phyloP scores from a whole-genome alignment of 2,113 vertebrate species.

The Megalops atlanticus region DNA sequence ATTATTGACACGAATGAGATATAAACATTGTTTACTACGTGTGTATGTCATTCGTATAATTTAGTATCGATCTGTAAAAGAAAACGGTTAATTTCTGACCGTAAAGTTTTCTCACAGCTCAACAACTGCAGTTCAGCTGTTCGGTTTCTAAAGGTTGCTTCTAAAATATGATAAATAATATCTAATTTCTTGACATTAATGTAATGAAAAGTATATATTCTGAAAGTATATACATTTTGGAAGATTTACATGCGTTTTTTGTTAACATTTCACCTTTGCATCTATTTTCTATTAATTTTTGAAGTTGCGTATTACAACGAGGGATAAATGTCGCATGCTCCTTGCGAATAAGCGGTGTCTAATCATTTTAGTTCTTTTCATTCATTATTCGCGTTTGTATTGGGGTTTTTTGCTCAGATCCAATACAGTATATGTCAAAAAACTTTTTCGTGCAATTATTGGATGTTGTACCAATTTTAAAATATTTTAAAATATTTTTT shows the following conservation, averaged over 20 bases:
- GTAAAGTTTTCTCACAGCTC: conserved; percentile 44
- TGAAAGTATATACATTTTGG: conserved; percentile 20
- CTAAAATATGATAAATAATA: conserved; percentile 50
- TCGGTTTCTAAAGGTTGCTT: conserved; percentile 56
- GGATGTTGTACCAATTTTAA: conserved; percentile 72
- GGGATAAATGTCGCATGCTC: conserved; percentile 59
- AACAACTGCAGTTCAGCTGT: conserved; percentile 27
- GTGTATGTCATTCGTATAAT: conserved; percentile 20
- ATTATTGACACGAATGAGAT: conserved; percentile 27
- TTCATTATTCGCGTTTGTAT: not conserved
- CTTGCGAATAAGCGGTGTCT: conserved; percentile 38
- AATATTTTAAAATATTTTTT: conserved; percentile 96
- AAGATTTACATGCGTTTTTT: conserved; percentile 72
- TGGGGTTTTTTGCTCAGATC: conserved; percentile 9
- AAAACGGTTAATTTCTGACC: conserved; percentile 28
- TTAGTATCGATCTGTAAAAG: not conserved
- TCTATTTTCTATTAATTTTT: conserved; percentile 85
- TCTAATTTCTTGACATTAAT: not conserved
- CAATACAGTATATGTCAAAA: conserved; percentile 50
- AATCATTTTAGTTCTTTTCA: conserved; percentile 52
- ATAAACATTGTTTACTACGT: not conserved
- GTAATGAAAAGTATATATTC: conserved; percentile 46
- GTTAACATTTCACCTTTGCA: conserved; percentile 29
- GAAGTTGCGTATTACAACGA: conserved; percentile 54
- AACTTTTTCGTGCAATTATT: conserved; percentile 62